Evolutionary conservation across 2,888 invertebrate species (phyloP).

Genomic region (Hypomecis atomaria): DNA sequence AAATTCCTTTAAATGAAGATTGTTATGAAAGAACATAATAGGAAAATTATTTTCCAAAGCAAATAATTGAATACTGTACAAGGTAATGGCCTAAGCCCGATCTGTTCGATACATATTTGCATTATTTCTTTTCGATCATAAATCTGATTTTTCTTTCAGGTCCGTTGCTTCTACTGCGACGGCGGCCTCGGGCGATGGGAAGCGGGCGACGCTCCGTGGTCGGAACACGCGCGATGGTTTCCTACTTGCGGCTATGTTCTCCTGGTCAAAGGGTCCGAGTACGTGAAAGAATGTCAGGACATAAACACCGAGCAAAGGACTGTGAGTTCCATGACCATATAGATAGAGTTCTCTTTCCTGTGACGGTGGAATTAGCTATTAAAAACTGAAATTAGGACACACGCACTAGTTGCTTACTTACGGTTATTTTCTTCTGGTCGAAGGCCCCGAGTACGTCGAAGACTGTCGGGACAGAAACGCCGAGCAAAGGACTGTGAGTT

Average conservation of each 20-base stretch:
- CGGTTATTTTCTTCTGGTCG: constrained; percentile 91
- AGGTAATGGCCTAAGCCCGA: too few relatives aligned
- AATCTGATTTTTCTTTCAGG: constrained; percentile 63
- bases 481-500: constrained; percentile 58
- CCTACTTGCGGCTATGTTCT: constrained; percentile 93
- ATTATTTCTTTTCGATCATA: background rate
- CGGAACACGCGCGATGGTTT: constrained; percentile 97
- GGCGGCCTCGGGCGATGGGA: constrained; percentile 97
- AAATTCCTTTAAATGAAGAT: too few relatives aligned
- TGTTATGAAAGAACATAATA: too few relatives aligned
- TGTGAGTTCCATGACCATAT: constrained; percentile 47
- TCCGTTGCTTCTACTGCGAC: constrained; percentile 97
- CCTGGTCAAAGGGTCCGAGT: constrained; percentile 92
- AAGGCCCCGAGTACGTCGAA: constrained; percentile 91
- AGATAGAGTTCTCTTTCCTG: too few relatives aligned
- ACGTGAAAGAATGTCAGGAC: constrained; percentile 84
- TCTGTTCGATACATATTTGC: too few relatives aligned
- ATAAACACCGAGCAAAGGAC: constrained; percentile 49
- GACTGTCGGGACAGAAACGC: constrained; percentile 55
- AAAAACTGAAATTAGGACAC: constrained; percentile 97
- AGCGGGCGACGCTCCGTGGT: constrained; percentile 95
- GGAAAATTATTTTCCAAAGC: too few relatives aligned
- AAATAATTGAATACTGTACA: too few relatives aligned
- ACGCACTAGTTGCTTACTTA: constrained; percentile 97
- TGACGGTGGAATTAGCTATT: too few relatives aligned